Base-by-base conservation (phyloP, 2,113 vertebrate species). In the Lepus americanus region DNA sequence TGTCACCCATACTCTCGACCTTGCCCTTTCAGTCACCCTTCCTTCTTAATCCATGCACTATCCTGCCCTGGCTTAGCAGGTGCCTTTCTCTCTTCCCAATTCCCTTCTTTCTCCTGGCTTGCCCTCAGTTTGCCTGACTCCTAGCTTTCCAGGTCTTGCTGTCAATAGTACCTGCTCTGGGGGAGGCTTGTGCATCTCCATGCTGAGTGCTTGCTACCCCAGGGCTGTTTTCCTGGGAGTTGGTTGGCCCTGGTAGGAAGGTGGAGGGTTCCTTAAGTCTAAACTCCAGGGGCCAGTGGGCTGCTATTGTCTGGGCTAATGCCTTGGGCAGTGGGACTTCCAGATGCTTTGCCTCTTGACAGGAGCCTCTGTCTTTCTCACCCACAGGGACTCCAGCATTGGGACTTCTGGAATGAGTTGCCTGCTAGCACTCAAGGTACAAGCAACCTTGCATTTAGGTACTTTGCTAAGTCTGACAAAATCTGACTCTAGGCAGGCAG, bases 11-110 rank as follows among this genome's bases (percentile, higher is more conserved):
- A 0, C 1, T 4, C 39, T 49, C 0, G 6, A 61, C 19, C n/a
- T 53, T 72, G 29, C 73, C 61, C 53, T 78, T 25, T 1, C 4
- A 70, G 39, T 81, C 53, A 7, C 17, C 5, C 20, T 8, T 16
- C 76, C 66, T 59, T n/a, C 27, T 55, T 39, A 36, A 25, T 87
- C 67, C 59, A 14, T 0, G 4, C 27, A 3, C 23, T 61, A 20
- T 51, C 23, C 2, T 33, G 9, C 67, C n/a, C 19, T 19, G 6
- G 59, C 25, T n/a, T 19, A 9, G 4, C 4, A 1, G 2, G 0
- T 10, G 31, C 39, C 0, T 0, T 29, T 64, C 36, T 19, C 49
- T 55, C 44, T n/a, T 61, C 63, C 70, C 0, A 3, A 2, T 63
- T 53, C 55, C 10, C 25, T 19, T 39, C n/a, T 23, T 20, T n/a